Base-by-base conservation (phyloP, 2,113 vertebrate genomes). In the Oryzias woworae region DNA sequence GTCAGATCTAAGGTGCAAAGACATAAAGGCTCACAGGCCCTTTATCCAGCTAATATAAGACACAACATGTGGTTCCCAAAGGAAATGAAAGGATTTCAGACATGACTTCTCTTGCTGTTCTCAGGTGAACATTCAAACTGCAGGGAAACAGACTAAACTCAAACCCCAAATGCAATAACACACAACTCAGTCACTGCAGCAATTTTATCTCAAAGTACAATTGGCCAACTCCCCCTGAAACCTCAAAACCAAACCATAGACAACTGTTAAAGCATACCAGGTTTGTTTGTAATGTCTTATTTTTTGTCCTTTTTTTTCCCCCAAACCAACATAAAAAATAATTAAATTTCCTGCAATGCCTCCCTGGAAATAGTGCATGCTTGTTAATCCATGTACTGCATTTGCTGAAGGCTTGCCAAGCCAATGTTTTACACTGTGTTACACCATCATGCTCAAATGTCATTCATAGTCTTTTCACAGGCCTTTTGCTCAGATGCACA, bases 41-140 rank as follows among this genome's bases (percentile, higher is more conserved):
- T 76, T 82, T 82, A 87, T 85, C 84, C 81, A 67, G 16, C 67
- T 81, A 82, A 87, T 85, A 78, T 74, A 70, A 75, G 74, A 86
- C 84, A 83, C 81, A 80, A 81, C 81, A 73, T 82, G 81, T 66
- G 78, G 70, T 84, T 87, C 73, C 66, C 69, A 73, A 70, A 87
- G 86, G 85, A 90, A 90, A 90, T 90, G 82, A 90, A 87, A 86
- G 82, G 84, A 85, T 87, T 86, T 83, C 52, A 58, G 78, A 67
- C 18, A 72, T 24, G 77, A 74, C 69, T 80, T 70, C 53, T 77
- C 49, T 53, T 15, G 58, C 65, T 53, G 66, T 65, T 84, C 66
- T 78, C 72, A 83, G 75, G 78, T 84, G 78, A 74, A 83, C 44
- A 48, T 72, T 67, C 15, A 74, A 77, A 73, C 78, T 72, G 77